Conservation (phyloP, 2,113 vertebrate species). For the Anolis sagrei region DNA sequence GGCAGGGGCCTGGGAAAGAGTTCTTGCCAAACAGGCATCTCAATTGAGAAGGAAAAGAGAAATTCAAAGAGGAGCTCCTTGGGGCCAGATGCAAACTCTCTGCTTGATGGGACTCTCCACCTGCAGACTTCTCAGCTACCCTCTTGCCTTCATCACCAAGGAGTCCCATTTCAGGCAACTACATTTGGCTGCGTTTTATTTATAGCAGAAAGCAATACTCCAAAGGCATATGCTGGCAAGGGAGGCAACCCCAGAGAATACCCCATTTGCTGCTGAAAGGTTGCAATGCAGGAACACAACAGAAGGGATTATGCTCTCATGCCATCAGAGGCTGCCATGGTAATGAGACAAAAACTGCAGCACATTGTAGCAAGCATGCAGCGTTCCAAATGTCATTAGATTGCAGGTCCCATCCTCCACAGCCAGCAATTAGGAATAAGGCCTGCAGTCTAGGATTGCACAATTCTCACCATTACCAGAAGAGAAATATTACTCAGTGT, state of each 20-base stretch:
- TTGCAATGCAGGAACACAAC: slow-evolving; percentile 18
- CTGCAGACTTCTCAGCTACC: not conserved
- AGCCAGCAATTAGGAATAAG: too few species aligned
- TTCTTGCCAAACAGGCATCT: slow-evolving; percentile 40
- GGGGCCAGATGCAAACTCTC: not conserved
- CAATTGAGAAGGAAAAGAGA: slow-evolving; percentile 8
- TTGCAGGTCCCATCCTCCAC: not conserved
- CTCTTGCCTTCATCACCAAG: slow-evolving; percentile 61
- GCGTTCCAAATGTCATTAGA: not conserved
- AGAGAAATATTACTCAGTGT: too few species aligned
- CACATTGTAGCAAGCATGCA: too few species aligned
- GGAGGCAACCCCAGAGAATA: slow-evolving; percentile 47
- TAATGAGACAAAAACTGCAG: not conserved
- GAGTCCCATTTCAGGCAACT: slow-evolving; percentile 55
- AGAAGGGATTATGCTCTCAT: not conserved
- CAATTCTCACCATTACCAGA: too few species aligned
- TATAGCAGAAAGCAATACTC: slow-evolving; percentile 77
- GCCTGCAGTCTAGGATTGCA: too few species aligned
- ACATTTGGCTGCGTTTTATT: slow-evolving; percentile 77
- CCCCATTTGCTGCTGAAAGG: slow-evolving; percentile 63
- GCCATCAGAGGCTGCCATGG: not conserved
- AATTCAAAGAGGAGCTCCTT: not conserved
- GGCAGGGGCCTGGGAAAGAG: slow-evolving; percentile 46
- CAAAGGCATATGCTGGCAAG: slow-evolving; percentile 75
- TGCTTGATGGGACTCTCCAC: not conserved